Evolutionary conservation across 2,797 vertebrate species (phyloP).

Genomic region (Morelia viridis): DNA sequence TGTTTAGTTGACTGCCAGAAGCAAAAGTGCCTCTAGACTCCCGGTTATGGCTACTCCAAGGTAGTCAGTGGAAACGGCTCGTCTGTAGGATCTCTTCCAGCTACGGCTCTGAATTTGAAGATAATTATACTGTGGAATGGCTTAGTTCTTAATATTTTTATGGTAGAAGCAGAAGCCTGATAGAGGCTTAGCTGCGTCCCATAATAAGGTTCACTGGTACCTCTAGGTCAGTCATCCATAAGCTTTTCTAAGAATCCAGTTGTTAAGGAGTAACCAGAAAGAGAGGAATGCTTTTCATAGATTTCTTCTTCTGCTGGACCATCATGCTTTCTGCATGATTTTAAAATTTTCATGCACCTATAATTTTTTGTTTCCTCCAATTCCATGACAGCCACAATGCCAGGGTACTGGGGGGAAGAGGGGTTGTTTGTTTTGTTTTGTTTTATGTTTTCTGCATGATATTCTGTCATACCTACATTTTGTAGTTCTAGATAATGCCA

Average conservation of each 20-base stretch:
- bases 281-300: background rate
- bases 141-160: background rate
- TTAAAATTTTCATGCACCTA: no score
- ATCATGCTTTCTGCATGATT: background rate
- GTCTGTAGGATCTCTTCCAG: background rate
- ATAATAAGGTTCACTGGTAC: background rate
- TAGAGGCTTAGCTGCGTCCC: no score
- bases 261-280: background rate
- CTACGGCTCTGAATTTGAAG: background rate
- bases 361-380: background rate
- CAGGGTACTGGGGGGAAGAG: background rate
- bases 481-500: background rate
- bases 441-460: background rate
- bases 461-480: background rate
- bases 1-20: background rate
- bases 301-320: background rate
- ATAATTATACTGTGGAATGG: background rate
- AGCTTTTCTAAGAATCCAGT: background rate
- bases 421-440: background rate
- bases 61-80: background rate
- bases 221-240: no score
- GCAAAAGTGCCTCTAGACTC: background rate
- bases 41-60: background rate
- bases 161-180: background rate
- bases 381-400: background rate